Evolutionary conservation across 64 coral and sea anemone genomes (phyloP).

Genomic region (Montipora cactus): DNA sequence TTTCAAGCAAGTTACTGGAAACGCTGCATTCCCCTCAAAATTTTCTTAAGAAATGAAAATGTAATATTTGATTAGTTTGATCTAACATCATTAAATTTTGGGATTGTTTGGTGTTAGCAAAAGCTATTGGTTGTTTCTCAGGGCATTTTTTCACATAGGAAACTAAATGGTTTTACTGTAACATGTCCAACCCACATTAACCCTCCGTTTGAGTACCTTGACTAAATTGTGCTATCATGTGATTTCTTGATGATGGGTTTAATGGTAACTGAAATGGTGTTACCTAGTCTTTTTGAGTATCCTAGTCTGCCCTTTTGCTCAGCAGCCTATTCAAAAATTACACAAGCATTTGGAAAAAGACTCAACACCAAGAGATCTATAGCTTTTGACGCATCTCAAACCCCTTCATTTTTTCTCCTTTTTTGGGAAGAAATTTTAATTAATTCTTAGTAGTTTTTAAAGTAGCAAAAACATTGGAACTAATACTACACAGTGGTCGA

Average conservation of each 20-base stretch:
- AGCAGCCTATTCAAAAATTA: not conserved
- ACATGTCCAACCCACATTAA: too few relatives aligned
- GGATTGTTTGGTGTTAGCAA: too few relatives aligned
- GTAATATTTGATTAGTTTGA: too few relatives aligned
- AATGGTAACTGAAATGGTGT: not conserved
- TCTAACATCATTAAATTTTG: too few relatives aligned
- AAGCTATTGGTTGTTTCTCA: too few relatives aligned
- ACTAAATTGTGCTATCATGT: too few relatives aligned
- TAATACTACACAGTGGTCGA: slow-evolving; percentile 80
- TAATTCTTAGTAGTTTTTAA: not conserved
- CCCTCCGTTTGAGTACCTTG: too few relatives aligned
- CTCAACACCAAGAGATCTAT: not conserved
- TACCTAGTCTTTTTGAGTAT: not conserved
- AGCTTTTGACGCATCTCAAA: too few relatives aligned
- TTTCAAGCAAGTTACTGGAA: not conserved
- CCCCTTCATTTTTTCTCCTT: too few relatives aligned
- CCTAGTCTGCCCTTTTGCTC: not conserved
- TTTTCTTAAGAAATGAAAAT: not conserved
- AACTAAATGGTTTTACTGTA: too few relatives aligned
- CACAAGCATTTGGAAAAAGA: not conserved
- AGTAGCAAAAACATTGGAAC: slow-evolving; percentile 21
- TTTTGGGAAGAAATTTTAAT: not conserved
- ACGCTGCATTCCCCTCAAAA: not conserved
- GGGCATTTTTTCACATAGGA: too few relatives aligned
- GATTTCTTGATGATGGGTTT: not conserved